phyloP scores from a whole-genome alignment of 2,797 vertebrate genomes.

The Podarcis siculus region DNA sequence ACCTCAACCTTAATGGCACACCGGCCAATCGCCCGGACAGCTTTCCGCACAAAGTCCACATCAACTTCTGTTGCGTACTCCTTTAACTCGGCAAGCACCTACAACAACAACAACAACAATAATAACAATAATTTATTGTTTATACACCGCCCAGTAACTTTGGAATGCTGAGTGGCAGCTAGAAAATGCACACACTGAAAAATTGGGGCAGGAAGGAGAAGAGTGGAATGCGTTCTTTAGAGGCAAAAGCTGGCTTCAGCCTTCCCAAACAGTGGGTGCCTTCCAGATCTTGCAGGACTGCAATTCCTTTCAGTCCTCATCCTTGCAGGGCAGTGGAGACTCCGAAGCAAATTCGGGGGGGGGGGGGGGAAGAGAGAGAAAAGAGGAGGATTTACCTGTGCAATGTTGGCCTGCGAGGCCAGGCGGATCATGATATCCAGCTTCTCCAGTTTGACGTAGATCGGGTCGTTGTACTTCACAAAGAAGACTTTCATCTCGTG shows the following conservation, averaged over 20 bases:
- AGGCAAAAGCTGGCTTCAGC: background rate
- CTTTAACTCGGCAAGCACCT: slow-evolving; percentile 95
- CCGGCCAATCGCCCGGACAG: slow-evolving; percentile 94
- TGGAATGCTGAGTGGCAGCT: background rate
- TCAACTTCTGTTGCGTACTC: slow-evolving; percentile 98
- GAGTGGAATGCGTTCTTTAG: background rate
- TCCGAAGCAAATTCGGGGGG: background rate
- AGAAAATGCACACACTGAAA: background rate
- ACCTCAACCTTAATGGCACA: slow-evolving; percentile 99
- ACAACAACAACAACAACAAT: too few species aligned
- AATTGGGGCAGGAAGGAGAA: background rate
- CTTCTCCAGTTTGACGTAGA: slow-evolving; percentile 98
- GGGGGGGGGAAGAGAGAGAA: background rate
- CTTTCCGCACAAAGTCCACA: slow-evolving; percentile 97
- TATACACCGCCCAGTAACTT: background rate
- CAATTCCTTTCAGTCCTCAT: too few species aligned
- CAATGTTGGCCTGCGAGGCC: slow-evolving; percentile 98
- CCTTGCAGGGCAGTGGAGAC: background rate
- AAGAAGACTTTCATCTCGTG: slow-evolving; percentile 99
- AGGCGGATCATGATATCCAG: slow-evolving; percentile 99
- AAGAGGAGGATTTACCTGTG: slow-evolving; percentile 82
- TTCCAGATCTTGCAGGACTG: too few species aligned
- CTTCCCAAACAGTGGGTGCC: too few species aligned
- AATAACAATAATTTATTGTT: too few species aligned
- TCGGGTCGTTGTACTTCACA: slow-evolving; percentile 98